phyloP scores from a whole-genome alignment of 2,888 invertebrate species.

The Acrobasis consociella region DNA sequence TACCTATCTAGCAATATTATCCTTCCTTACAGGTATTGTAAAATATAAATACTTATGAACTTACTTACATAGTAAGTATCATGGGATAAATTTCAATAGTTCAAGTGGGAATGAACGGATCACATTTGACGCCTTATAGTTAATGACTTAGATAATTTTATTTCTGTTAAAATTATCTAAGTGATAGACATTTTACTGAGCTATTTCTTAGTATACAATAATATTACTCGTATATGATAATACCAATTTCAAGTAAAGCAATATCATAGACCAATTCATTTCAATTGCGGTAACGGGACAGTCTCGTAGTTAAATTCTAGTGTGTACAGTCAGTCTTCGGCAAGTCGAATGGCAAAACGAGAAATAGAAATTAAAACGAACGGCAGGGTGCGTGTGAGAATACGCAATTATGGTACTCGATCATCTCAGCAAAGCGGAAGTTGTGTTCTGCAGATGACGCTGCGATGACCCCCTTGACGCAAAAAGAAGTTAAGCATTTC shows the following conservation, averaged over 20 bases:
- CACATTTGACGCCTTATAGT: too few relatives aligned
- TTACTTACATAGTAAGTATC: too few relatives aligned
- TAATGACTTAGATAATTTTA: too few relatives aligned
- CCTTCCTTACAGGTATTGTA: too few relatives aligned
- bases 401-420: constrained; percentile 39
- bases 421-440: constrained; percentile 39
- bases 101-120: too few relatives aligned
- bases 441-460: constrained; percentile 27
- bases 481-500: constrained; percentile 22
- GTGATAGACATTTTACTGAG: too few relatives aligned
- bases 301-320: constrained; percentile 3
- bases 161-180: too few relatives aligned
- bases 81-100: too few relatives aligned
- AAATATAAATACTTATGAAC: too few relatives aligned
- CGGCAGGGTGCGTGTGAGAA: constrained; percentile 38
- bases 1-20: too few relatives aligned
- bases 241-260: constrained; percentile 1
- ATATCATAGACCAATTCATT: neutral
- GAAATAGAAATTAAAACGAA: constrained; percentile 14
- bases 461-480: constrained; percentile 13
- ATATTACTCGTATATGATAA: too few relatives aligned
- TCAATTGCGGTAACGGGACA: constrained; percentile 7
- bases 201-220: too few relatives aligned
- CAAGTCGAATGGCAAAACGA: constrained; percentile 12
- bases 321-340: neutral